These are phyloP conservation scores for Aromia moschata DNA, from an alignment of 2,888 invertebrate species.

Conservation along the genomic window DNA sequence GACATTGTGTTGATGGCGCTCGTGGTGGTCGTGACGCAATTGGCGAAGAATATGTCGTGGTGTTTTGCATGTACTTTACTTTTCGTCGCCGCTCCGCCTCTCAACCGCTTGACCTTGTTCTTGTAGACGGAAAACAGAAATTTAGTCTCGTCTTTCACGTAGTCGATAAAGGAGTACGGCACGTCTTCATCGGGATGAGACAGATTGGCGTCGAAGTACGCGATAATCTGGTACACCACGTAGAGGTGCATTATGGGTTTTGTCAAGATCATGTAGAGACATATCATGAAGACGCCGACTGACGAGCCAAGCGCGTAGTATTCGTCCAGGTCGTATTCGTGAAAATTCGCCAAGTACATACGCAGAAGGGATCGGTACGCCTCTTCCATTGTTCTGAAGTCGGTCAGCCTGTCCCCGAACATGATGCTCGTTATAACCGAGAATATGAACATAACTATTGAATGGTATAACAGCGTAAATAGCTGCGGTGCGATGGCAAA, in stretches of 20 bases:
- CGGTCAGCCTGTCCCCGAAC: not conserved
- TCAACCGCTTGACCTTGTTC: not conserved
- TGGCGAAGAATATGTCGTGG: not conserved
- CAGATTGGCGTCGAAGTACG: not conserved
- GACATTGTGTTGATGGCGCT: not conserved
- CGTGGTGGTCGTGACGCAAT: not conserved
- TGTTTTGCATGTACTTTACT: not conserved
- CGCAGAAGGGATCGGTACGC: not conserved
- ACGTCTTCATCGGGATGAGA: not conserved
- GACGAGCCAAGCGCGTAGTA: not conserved
- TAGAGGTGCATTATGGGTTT: not conserved
- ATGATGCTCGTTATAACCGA: not conserved
- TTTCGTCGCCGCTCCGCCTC: not conserved
- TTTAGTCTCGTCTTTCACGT: not conserved
- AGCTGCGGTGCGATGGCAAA: not conserved
- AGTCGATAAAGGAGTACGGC: not conserved
- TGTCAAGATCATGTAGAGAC: not conserved
- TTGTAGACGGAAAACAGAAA: not conserved
- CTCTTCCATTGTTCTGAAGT: not conserved
- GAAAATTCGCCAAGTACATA: not conserved
- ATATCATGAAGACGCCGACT: not conserved
- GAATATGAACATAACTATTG: not conserved
- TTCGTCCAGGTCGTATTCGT: not conserved
- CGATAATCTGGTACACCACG: not conserved
- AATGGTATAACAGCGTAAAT: not conserved